Conservation (phyloP, 2,113 vertebrate genomes). For the Toxotes jaculatrix region DNA sequence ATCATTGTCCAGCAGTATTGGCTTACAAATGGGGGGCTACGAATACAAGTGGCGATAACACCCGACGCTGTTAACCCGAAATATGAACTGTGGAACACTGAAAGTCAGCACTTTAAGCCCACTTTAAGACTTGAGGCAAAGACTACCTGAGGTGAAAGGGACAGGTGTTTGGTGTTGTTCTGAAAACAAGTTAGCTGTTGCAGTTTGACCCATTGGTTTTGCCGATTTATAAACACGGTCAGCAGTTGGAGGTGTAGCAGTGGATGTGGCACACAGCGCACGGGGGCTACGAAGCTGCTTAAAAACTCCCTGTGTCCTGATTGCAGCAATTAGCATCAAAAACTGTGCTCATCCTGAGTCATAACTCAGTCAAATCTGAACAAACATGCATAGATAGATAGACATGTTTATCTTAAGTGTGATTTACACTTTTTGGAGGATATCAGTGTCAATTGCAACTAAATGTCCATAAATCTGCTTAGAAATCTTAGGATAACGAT, state of each 20-base stretch:
- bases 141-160: not conserved
- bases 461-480: not conserved
- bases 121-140: not conserved
- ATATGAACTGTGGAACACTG: constrained; percentile 21
- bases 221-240: not conserved
- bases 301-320: not conserved
- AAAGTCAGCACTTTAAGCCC: constrained; percentile 37
- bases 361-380: too few species aligned
- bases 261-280: not conserved
- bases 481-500: not conserved
- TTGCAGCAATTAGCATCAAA: not conserved
- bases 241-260: not conserved
- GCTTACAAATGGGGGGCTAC: not conserved
- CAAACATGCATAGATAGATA: too few species aligned
- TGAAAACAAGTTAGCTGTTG: not conserved
- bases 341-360: not conserved
- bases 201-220: not conserved
- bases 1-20: not conserved
- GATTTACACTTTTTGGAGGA: not conserved
- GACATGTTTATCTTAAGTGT: not conserved
- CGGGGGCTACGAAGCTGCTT: not conserved
- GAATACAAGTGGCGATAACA: not conserved
- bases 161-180: not conserved
- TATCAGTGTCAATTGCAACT: not conserved
- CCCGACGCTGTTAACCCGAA: not conserved